Evolutionary conservation across 1,140 invertebrate genomes (phyloP).

Genomic region (Daktulosphaira vitifoliae): DNA sequence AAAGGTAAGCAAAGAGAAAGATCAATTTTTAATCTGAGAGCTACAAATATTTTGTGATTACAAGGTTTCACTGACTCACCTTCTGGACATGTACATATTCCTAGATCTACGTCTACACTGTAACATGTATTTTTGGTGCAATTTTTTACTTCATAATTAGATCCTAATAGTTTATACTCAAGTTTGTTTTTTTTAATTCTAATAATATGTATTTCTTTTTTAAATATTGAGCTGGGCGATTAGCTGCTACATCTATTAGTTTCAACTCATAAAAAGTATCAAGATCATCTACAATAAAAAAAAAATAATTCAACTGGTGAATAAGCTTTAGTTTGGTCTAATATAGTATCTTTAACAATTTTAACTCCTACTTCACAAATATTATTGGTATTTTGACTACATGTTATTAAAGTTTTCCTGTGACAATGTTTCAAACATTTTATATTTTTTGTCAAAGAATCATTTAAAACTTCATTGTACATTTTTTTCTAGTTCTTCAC

Average conservation of each 20-base stretch:
- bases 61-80: background rate
- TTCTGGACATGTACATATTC: no score
- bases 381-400: background rate
- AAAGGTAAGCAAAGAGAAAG: no score
- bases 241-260: background rate
- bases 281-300: background rate
- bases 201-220: background rate
- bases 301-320: background rate
- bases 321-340: conserved; percentile 7
- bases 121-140: background rate
- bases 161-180: background rate
- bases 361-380: conserved; percentile 1
- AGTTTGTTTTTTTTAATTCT: no score
- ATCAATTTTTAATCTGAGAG: background rate
- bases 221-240: background rate
- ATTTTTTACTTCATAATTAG: background rate
- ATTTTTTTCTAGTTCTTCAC: background rate
- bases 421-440: background rate
- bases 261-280: no score
- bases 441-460: background rate
- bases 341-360: no score
- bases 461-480: background rate
- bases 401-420: background rate
- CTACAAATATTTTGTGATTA: background rate
- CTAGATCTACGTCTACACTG: background rate